A percentile compares a stretch with the other conserved stretches of the same genome.
phyloP scores from a whole-genome alignment of 2,888 invertebrate species.

The Drosophila stalkeri region DNA sequence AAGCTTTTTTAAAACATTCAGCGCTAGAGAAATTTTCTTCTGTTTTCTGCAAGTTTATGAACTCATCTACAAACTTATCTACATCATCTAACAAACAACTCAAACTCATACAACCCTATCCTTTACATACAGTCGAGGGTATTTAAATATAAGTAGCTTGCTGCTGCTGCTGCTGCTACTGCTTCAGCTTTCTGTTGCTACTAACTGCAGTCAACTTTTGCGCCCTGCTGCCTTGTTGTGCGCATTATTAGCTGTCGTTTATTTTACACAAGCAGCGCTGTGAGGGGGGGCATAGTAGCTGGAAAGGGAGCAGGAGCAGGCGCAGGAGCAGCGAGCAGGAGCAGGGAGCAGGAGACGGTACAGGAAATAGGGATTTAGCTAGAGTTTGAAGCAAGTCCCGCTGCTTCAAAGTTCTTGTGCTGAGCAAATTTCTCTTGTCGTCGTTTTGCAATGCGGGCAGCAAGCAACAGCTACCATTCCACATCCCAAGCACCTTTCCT shows the following conservation, averaged over 20 bases:
- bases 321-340: not conserved
- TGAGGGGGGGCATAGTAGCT: not conserved
- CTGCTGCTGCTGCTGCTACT: constrained; percentile 31
- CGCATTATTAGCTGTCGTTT: constrained; percentile 82
- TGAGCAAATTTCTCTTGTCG: constrained; percentile 73
- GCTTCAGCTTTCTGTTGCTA: constrained; percentile 14
- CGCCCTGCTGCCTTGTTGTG: constrained; percentile 69
- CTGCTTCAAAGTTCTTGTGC: constrained; percentile 47
- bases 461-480: not conserved
- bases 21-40: too few relatives aligned
- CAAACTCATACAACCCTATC: not conserved
- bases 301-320: not conserved
- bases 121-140: constrained; percentile 11
- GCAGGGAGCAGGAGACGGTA: not conserved
- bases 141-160: constrained; percentile 24
- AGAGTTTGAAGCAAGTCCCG: constrained; percentile 21
- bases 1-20: too few relatives aligned
- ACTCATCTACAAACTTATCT: too few relatives aligned
- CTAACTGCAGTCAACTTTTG: constrained; percentile 48
- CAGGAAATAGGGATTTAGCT: constrained; percentile 4
- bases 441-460: constrained; percentile 41
- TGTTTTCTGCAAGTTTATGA: not conserved
- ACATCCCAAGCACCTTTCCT: constrained; percentile 16
- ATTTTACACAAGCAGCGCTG: constrained; percentile 67
- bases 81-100: not conserved